Conservation (phyloP, 2,888 invertebrate species). For the Callimorpha dominula region DNA sequence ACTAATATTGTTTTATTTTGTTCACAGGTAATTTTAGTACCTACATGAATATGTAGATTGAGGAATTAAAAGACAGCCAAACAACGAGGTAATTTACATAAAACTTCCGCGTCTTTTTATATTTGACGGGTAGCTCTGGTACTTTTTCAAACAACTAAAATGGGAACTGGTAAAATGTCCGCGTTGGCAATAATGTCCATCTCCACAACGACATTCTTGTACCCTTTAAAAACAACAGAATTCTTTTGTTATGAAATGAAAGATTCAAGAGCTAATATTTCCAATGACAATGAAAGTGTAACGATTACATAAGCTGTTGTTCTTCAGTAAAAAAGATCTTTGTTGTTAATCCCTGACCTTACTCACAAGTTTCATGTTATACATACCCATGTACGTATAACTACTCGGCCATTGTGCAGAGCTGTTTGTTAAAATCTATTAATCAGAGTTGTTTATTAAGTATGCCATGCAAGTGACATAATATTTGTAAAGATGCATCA, state of each 20-base stretch:
- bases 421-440: constrained; percentile 33
- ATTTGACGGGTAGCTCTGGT: no score
- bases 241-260: neutral
- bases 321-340: constrained; percentile 3
- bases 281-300: constrained; percentile 1
- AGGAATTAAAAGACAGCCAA: neutral
- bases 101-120: neutral
- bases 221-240: no score
- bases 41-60: neutral
- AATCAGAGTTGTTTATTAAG: constrained; percentile 44
- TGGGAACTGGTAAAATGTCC: no score
- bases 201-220: neutral
- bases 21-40: constrained; percentile 37
- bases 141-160: no score
- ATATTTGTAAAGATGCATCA: constrained; percentile 58
- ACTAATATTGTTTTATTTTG: constrained; percentile 24
- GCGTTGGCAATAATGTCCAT: neutral
- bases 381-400: neutral
- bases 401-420: constrained; percentile 7
- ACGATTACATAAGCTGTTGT: neutral
- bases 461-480: constrained; percentile 42
- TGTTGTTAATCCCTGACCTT: constrained; percentile 16
- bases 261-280: neutral
- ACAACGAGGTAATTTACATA: neutral
- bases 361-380: constrained; percentile 8